Evolutionary conservation across 2,797 vertebrate species (phyloP), one percentile per base, ranked within the genome.

Genomic region (Meda fulgida): DNA sequence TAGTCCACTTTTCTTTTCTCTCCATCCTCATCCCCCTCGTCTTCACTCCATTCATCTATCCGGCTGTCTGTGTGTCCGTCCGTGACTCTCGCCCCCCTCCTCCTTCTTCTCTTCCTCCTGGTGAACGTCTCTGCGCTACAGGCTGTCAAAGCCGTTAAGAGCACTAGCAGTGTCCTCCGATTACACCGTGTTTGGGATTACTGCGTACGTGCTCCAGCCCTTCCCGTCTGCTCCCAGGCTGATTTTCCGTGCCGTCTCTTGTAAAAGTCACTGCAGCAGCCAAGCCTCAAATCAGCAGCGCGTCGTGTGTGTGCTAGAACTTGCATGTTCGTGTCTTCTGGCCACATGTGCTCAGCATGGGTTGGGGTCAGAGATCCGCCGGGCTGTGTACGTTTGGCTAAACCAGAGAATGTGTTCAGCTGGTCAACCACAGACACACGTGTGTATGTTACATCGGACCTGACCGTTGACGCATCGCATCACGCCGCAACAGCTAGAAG

Each of bases 121-220:
- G 70, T 78, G 80, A 46, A 70, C 6, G 38, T 69, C 73, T 43
- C 63, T 88, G 89, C 89, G 85, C 86, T 84, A 46, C 43, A 84
- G 51, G 73, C 80, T 88, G 87, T 91, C 90, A 90, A 89, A 83
- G 91, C 87, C 84, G 80, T 87, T 91, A 85, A 88, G 86, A 91
- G 89, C 90, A 89, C 65, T 80, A 78, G 89, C 89, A 89, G 92
- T 92, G 90, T 93, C 87, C 89, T 92, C 90, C 91, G 92, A 95
- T 95, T 94, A 94, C 91, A 91, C 89, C 92, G 80, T 92, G 90
- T 88, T 93, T 86, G 88, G 93, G 92, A 94, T 95, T 94, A 94
- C 91, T 91, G 91, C 78, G 89, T 93, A 92, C 93, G 85, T 91
- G 93, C 91, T 92, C 85, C 88, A 90, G 92, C 92, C 93, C 92